Percentiles rank a stretch among this genome's conserved stretches.
Conservation (phyloP, 2,113 vertebrate species). For the Siniperca chuatsi region DNA sequence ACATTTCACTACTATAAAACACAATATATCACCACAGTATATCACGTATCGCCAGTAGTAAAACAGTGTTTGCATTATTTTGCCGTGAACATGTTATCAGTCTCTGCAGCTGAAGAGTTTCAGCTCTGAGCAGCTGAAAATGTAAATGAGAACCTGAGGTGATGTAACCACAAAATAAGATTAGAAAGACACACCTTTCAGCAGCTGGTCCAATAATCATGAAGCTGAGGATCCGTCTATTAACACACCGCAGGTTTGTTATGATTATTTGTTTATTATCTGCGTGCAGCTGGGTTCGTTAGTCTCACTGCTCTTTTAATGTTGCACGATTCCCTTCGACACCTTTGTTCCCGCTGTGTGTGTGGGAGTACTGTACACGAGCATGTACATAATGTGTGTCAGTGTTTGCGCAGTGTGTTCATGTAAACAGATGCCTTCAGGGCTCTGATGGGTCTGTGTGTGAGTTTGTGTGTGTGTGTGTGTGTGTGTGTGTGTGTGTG, state of each 20-base stretch:
- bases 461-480: neutral
- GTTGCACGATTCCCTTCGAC: neutral
- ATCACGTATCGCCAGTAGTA: neutral
- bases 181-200: neutral
- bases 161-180: neutral
- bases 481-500: neutral
- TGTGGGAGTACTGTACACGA: neutral
- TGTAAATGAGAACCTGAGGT: neutral
- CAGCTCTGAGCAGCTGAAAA: neutral
- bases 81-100: neutral
- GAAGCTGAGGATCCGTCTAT: too few species aligned
- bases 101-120: neutral
- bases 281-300: neutral
- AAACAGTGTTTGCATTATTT: constrained; percentile 16
- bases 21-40: too few species aligned
- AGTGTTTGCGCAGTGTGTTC: neutral
- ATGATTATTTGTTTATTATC: neutral
- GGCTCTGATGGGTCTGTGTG: neutral
- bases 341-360: neutral
- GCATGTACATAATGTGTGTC: neutral
- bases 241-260: fast-evolving
- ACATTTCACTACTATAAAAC: neutral
- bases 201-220: neutral
- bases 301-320: neutral
- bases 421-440: neutral